phyloP scores from a whole-genome alignment of 2,888 invertebrate genomes.

The Belgica antarctica region DNA sequence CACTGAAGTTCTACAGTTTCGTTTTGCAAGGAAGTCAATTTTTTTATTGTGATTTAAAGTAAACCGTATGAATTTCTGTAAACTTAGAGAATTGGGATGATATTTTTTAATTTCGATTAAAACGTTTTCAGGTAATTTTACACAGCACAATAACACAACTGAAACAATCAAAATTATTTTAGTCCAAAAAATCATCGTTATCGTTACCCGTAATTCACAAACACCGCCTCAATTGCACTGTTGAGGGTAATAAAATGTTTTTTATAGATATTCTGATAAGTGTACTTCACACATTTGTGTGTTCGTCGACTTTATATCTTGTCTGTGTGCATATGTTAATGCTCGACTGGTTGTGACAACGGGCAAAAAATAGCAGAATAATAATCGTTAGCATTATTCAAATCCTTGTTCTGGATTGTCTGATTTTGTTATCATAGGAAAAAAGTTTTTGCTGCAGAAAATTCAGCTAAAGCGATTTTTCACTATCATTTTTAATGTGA shows the following conservation, averaged over 20 bases:
- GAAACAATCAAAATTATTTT: background rate
- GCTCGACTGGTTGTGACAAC: constrained; percentile 25
- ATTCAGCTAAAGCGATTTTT: background rate
- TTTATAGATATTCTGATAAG: constrained; percentile 27
- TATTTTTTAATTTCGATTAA: background rate
- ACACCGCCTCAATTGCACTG: background rate
- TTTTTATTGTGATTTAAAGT: no score
- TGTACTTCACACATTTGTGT: constrained; percentile 31
- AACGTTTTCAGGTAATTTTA: background rate
- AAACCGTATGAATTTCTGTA: no score
- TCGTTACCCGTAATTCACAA: background rate
- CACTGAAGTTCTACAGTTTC: no score
- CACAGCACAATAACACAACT: background rate
- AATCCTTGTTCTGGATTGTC: no score
- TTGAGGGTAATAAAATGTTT: constrained; percentile 32
- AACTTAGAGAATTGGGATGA: no score
- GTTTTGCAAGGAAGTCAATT: no score
- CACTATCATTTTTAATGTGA: background rate
- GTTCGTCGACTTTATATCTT: background rate
- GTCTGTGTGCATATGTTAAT: constrained; percentile 34
- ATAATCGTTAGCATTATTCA: constrained; percentile 14
- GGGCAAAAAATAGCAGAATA: constrained; percentile 18
- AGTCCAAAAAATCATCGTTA: background rate
- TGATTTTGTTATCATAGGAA: no score
- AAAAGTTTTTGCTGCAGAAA: background rate